phyloP scores from a whole-genome alignment of 1,140 invertebrate species.

The Leptestheria dahalacensis region DNA sequence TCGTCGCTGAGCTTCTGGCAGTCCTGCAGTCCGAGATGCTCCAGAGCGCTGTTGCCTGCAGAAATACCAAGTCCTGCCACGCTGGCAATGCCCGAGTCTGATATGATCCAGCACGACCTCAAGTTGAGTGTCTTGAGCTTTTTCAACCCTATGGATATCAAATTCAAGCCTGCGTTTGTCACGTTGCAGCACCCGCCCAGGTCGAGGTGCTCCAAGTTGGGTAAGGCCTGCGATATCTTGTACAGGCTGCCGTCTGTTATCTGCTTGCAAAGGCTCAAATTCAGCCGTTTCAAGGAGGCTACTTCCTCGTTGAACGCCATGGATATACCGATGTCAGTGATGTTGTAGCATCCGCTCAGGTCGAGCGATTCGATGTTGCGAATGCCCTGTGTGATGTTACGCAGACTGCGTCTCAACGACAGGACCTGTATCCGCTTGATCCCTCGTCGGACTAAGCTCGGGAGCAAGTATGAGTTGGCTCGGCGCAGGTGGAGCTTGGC shows the following conservation, averaged over 20 bases:
- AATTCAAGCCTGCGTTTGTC: conserved; percentile 65
- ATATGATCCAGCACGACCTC: conserved; percentile 79
- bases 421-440: conserved; percentile 78
- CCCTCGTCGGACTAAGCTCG: conserved; percentile 67
- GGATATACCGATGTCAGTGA: conserved; percentile 64
- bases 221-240: conserved; percentile 66
- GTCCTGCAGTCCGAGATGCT: conserved; percentile 78
- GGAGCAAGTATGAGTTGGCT: conserved; percentile 65
- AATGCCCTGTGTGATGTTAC: conserved; percentile 70
- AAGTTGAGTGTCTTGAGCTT: conserved; percentile 69
- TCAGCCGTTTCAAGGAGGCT: conserved; percentile 55
- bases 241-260: conserved; percentile 71
- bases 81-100: conserved; percentile 73
- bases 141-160: conserved; percentile 70
- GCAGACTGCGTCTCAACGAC: conserved; percentile 61
- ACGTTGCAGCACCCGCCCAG: conserved; percentile 81
- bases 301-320: conserved; percentile 60
- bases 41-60: conserved; percentile 52
- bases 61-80: conserved; percentile 55
- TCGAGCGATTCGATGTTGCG: conserved; percentile 75
- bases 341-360: conserved; percentile 81
- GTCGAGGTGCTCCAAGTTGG: conserved; percentile 72
- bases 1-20: conserved; percentile 87
- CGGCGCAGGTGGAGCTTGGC: conserved; percentile 73
- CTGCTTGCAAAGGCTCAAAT: conserved; percentile 86